Evolutionary conservation across 2,113 vertebrate species (phyloP).

Genomic region (Erinaceus europaeus): DNA sequence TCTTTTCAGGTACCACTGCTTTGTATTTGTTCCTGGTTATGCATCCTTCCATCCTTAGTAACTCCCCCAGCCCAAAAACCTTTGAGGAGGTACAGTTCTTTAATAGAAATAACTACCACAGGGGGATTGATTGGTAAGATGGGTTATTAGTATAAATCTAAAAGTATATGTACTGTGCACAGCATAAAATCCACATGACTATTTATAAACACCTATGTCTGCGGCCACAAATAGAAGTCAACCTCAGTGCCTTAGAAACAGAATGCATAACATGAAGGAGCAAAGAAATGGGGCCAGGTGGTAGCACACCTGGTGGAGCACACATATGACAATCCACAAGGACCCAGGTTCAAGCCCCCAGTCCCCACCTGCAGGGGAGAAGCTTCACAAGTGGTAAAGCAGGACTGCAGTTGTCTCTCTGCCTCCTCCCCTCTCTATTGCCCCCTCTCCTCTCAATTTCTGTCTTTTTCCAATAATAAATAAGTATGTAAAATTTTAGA

Average conservation of each 20-base stretch:
- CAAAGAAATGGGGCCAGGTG: too few species aligned
- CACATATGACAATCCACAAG: too few species aligned
- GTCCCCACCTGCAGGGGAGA: too few species aligned
- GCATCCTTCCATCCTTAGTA: constrained; percentile 98
- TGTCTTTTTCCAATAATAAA: too few species aligned
- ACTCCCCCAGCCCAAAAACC: constrained; percentile 97
- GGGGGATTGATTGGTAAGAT: constrained; percentile 98
- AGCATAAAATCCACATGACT: constrained; percentile 73
- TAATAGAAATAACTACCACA: constrained; percentile 99
- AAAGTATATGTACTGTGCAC: constrained; percentile 79
- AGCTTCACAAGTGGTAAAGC: too few species aligned
- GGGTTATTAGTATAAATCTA: constrained; percentile 86
- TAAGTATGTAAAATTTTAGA: too few species aligned
- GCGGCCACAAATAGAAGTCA: constrained; percentile 25
- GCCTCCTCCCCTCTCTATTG: too few species aligned
- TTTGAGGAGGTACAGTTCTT: constrained; percentile 99
- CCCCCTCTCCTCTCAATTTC: too few species aligned
- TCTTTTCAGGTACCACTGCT: constrained; percentile 94
- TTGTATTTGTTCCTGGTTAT: constrained; percentile 98
- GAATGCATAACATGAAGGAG: background rate
- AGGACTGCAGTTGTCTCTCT: too few species aligned
- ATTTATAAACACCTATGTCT: constrained; percentile 68
- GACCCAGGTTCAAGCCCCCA: too few species aligned
- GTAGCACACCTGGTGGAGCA: too few species aligned
- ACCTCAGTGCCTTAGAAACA: constrained; percentile 12